Base-by-base conservation (phyloP, 2,888 invertebrate species). In the Caenorhabditis imperialis region DNA sequence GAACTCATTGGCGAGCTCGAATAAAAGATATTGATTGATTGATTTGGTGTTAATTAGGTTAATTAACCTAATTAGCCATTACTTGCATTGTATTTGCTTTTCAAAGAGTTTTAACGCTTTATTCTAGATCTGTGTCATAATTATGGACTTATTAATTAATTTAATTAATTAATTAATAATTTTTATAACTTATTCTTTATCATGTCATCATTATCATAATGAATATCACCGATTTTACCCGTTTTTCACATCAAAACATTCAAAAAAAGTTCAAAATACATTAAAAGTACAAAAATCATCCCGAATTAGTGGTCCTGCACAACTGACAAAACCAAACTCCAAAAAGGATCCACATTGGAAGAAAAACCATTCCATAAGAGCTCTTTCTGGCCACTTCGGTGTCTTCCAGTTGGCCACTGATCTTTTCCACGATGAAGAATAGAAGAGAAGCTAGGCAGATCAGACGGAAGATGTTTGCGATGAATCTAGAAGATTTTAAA, bases 371-470 rank as follows among this genome's bases (percentile, higher is more conserved):
- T 14, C 71, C 70, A 53, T 79, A 84, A 2, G 76, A 60, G 7
- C 71, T 71, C 16, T 60, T 42, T 14, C 77, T 58, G 2, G 79
- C 78, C 1, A 80, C 81, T 62, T 82, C 67, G 4, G 75, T 75
- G n/a, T 74, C 80, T 22, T 84, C 84, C 12, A 78, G 40, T 14
- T 82, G 81, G 23, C 82, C 84, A 23, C 81, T 80, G 42, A 84
- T 65, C 51, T 84, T 84, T 33, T 75, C 65, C 50, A 79, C 78
- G n/a, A 85, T 44, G 8, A 84, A 47, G 16, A 76, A 47, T 37
- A 81, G 72, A 60, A 85, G 84, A 1, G 58, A 16, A 14, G 69
- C 63, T 16, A 77, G 45, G 53, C 81, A 60, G 14, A 67, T 27
- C 4, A 82, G 65, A 4, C 83, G 81, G 7, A 81, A 35, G 12